Percentiles rank a stretch among this genome's conserved stretches.
These are phyloP conservation scores for Scomberomorus guttatus DNA, from an alignment of 2,797 vertebrate species.

Conservation along the genomic window DNA sequence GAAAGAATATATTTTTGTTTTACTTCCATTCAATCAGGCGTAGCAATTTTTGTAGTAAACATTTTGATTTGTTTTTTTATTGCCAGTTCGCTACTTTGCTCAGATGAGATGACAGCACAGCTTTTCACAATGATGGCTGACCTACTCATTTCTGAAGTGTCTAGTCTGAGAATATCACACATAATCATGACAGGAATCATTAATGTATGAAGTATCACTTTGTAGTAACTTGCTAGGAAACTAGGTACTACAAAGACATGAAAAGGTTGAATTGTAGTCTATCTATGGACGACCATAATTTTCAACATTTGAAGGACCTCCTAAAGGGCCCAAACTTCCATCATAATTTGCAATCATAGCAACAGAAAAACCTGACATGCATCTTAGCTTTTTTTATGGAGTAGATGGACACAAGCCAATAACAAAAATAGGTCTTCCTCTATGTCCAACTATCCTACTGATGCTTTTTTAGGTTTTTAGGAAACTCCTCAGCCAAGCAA, in stretches of 20 bases:
- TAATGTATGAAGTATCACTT: constrained; percentile 30
- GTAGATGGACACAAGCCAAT: constrained; percentile 20
- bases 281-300: neutral
- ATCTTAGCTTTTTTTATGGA: constrained; percentile 35
- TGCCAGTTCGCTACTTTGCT: neutral
- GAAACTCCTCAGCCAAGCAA: constrained; percentile 55
- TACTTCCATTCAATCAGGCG: too few species aligned
- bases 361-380: constrained; percentile 23
- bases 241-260: constrained; percentile 12
- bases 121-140: constrained; percentile 20
- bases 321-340: constrained; percentile 5
- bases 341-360: constrained; percentile 33
- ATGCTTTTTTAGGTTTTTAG: constrained; percentile 40
- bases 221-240: constrained; percentile 18
- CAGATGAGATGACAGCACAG: constrained; percentile 12
- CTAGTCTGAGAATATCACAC: constrained; percentile 21
- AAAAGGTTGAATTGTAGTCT: constrained; percentile 9
- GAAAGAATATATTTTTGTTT: too few species aligned
- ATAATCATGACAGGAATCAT: constrained; percentile 25
- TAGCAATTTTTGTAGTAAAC: too few species aligned
- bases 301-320: constrained; percentile 4
- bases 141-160: constrained; percentile 22
- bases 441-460: constrained; percentile 18
- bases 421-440: constrained; percentile 24
- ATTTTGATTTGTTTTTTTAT: neutral